A percentile compares a stretch with the other conserved stretches of the same genome.
Evolutionary conservation across 1,140 invertebrate species (phyloP).

Genomic region (Cardiocondyla obscurior): DNA sequence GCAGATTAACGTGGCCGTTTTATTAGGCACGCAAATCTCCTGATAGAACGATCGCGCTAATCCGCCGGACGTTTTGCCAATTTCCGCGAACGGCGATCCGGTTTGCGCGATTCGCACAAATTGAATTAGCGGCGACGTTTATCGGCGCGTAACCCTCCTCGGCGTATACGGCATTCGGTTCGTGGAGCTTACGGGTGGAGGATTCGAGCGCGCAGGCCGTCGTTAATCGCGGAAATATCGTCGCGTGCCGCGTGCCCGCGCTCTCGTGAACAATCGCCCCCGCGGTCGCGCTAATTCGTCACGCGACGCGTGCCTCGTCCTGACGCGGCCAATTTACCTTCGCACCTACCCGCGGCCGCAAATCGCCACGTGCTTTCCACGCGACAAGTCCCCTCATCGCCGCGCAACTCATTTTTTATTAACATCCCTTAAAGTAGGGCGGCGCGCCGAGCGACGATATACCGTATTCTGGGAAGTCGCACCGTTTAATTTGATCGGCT

Average conservation of each 20-base stretch:
- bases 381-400: not conserved
- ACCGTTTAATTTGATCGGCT: not conserved
- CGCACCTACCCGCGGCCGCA: not conserved
- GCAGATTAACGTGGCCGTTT: no score
- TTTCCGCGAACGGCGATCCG: slow-evolving; percentile 15
- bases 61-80: slow-evolving; percentile 29
- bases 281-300: slow-evolving; percentile 35
- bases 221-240: slow-evolving; percentile 48
- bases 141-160: slow-evolving; percentile 14
- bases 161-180: no score
- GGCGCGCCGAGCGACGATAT: not conserved
- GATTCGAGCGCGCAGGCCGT: not conserved
- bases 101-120: slow-evolving; percentile 33
- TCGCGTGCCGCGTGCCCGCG: slow-evolving; percentile 19
- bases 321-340: slow-evolving; percentile 21
- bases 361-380: slow-evolving; percentile 27
- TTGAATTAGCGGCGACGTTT: slow-evolving; percentile 63
- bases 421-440: not conserved
- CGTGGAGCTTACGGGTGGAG: not conserved
- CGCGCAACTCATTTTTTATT: not conserved
- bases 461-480: not conserved
- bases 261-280: slow-evolving; percentile 31
- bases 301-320: slow-evolving; percentile 19
- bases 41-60: slow-evolving; percentile 22
- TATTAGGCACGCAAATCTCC: not conserved